Conservation (phyloP, 2,888 invertebrate species). For the Synergus japonicus region DNA sequence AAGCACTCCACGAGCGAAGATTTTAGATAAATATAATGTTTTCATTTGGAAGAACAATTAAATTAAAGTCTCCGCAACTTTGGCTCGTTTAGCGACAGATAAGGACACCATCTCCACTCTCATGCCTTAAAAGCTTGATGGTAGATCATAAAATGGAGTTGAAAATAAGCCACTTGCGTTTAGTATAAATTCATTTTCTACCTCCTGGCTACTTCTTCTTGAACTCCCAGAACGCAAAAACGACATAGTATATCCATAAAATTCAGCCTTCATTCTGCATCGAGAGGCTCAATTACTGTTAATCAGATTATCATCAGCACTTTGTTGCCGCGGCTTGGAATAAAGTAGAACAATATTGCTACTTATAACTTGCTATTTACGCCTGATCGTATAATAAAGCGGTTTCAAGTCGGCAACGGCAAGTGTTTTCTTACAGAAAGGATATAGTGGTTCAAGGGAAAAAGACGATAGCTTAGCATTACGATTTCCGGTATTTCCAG, state of each 20-base stretch:
- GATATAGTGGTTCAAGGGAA: not conserved
- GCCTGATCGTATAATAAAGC: conserved; percentile 2
- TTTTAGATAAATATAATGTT: too few relatives aligned
- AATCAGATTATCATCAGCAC: not conserved
- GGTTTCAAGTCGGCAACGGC: not conserved
- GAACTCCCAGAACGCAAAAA: not conserved
- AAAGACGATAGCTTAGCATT: conserved; percentile 1
- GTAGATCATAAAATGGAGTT: not conserved
- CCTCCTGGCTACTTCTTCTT: not conserved
- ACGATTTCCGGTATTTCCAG: conserved; percentile 43
- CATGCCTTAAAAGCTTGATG: not conserved
- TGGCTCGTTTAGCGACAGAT: too few relatives aligned
- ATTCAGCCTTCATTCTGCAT: not conserved
- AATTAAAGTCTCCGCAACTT: too few relatives aligned
- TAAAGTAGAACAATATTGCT: not conserved
- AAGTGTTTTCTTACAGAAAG: not conserved
- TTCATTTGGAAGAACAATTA: too few relatives aligned
- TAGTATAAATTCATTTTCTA: not conserved
- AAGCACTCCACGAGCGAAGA: too few relatives aligned
- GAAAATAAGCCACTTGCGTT: not conserved
- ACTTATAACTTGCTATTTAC: not conserved
- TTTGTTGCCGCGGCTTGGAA: not conserved
- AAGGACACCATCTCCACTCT: too few relatives aligned
- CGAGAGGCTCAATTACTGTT: not conserved
- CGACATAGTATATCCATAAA: not conserved